Conservation (phyloP, 2,888 invertebrate species). For the Rutpela maculata region DNA sequence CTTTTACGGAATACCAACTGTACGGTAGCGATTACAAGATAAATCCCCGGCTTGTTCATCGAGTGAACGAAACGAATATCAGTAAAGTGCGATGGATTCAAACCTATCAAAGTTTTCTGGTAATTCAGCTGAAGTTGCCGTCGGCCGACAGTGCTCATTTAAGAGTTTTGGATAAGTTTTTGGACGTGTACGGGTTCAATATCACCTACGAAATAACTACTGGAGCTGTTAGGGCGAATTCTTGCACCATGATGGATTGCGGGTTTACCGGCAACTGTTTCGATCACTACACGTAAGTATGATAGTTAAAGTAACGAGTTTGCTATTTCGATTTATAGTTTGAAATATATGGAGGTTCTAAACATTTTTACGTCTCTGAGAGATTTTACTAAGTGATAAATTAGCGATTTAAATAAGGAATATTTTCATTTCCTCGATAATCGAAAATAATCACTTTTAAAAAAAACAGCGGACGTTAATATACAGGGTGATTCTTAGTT, state of each 20-base stretch:
- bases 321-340: background rate
- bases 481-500: too few species aligned
- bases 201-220: slow-evolving; percentile 89
- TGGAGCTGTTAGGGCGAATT: slow-evolving; percentile 75
- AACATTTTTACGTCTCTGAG: too few species aligned
- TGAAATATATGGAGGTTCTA: background rate
- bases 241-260: slow-evolving; percentile 88
- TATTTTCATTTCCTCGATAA: too few species aligned
- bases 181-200: slow-evolving; percentile 94
- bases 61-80: slow-evolving; percentile 82
- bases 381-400: too few species aligned
- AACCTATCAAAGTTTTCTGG: slow-evolving; percentile 84
- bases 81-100: slow-evolving; percentile 80
- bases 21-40: slow-evolving; percentile 66
- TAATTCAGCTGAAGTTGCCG: slow-evolving; percentile 85
- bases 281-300: slow-evolving; percentile 85
- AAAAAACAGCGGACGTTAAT: too few species aligned
- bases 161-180: slow-evolving; percentile 85
- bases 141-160: slow-evolving; percentile 88
- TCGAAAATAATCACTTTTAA: too few species aligned
- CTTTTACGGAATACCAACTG: slow-evolving; percentile 66
- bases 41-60: slow-evolving; percentile 79
- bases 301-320: slow-evolving; percentile 11
- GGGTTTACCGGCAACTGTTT: slow-evolving; percentile 91
- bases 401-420: too few species aligned